These are phyloP conservation scores for Xenopus borealis DNA, from an alignment of 2,113 vertebrate species.

Conservation along the genomic window DNA sequence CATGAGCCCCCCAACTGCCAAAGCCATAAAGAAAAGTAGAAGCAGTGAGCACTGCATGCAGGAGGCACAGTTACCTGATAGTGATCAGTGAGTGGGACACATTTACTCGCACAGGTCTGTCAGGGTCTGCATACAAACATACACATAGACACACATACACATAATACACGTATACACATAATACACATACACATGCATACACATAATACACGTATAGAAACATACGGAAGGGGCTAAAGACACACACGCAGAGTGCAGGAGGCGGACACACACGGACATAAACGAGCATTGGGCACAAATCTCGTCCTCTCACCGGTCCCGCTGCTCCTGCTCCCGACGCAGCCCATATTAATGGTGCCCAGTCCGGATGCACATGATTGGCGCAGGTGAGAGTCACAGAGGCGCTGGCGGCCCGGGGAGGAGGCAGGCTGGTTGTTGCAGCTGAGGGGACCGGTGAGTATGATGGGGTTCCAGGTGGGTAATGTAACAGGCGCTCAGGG, in stretches of 20 bases:
- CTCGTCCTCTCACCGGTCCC: conserved; percentile 38
- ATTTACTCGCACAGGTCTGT: not conserved
- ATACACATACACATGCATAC: not conserved
- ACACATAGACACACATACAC: too few species aligned
- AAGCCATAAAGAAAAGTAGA: not conserved
- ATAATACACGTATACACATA: too few species aligned
- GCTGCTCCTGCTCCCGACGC: conserved; percentile 41
- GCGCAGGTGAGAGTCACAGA: too few species aligned
- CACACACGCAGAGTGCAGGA: too few species aligned
- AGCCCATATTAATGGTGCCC: conserved; percentile 39
- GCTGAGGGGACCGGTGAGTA: too few species aligned
- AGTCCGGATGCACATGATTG: conserved; percentile 22
- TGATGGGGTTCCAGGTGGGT: too few species aligned
- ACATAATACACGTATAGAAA: too few species aligned
- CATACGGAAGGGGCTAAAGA: too few species aligned
- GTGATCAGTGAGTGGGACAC: not conserved
- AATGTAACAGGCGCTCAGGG: too few species aligned
- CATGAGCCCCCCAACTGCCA: not conserved
- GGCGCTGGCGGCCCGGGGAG: too few species aligned
- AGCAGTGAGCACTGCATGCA: conserved; percentile 1
- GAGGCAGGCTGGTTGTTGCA: too few species aligned
- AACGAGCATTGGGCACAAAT: not conserved
- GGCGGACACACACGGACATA: not conserved
- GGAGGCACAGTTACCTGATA: not conserved
- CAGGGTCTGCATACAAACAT: too few species aligned